Evolutionary conservation across 2,797 vertebrate species (phyloP).

Genomic region (Pangasius sanitwongsei): DNA sequence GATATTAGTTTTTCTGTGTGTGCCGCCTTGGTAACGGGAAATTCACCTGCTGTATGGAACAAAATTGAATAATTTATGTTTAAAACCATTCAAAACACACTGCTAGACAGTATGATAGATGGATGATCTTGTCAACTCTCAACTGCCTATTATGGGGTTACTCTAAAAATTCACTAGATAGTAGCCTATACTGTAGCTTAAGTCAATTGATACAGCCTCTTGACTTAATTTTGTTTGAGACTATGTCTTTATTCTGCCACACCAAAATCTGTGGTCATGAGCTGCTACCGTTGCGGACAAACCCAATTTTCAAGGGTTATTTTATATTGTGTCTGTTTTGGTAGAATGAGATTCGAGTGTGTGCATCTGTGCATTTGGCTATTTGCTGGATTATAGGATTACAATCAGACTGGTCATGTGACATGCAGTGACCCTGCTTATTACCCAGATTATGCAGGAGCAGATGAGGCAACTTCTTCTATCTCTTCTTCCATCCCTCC

Average conservation of each 20-base stretch:
- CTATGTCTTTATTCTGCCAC: background rate
- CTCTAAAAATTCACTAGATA: background rate
- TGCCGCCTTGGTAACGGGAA: background rate
- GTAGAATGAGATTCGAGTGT: slow-evolving; percentile 14
- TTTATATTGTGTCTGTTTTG: background rate
- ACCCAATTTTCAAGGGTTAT: background rate
- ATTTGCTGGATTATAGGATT: slow-evolving; percentile 76
- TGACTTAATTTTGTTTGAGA: background rate
- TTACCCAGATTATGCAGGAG: slow-evolving; percentile 72
- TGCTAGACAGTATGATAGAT: background rate
- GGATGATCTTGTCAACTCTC: background rate
- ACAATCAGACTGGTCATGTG: slow-evolving; percentile 73
- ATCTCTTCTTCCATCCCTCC: slow-evolving; percentile 39
- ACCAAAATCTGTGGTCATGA: background rate
- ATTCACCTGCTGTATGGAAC: background rate
- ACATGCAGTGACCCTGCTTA: slow-evolving; percentile 75
- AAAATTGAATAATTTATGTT: background rate
- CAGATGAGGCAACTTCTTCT: slow-evolving; percentile 63
- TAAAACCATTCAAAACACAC: background rate
- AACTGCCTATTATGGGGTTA: background rate
- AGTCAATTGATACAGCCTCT: background rate
- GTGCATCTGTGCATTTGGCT: slow-evolving; percentile 37
- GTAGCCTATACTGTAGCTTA: background rate
- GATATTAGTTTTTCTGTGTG: background rate
- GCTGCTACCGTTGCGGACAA: background rate